phyloP scores from a whole-genome alignment of 2,113 vertebrate genomes.

The Microtus pennsylvanicus region DNA sequence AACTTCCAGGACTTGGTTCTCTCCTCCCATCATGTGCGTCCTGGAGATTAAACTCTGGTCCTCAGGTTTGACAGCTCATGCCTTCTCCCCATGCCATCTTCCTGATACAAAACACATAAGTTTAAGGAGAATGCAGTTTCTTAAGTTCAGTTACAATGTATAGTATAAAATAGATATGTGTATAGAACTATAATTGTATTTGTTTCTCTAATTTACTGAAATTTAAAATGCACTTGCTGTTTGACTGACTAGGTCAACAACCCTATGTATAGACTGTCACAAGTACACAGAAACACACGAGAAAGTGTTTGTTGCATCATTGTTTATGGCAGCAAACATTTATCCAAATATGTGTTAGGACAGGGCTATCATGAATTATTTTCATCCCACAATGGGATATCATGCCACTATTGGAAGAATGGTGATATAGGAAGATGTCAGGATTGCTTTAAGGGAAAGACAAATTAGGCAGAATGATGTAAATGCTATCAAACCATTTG shows the following conservation, averaged over 20 bases:
- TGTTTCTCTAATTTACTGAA: constrained; percentile 1
- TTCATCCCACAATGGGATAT: background rate
- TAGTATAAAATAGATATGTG: background rate
- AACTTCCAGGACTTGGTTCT: background rate
- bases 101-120: background rate
- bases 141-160: constrained; percentile 21
- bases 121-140: constrained; percentile 42
- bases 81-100: background rate
- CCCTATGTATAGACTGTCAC: background rate
- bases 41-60: background rate
- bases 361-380: background rate
- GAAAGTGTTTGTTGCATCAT: background rate
- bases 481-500: background rate
- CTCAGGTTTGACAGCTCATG: background rate
- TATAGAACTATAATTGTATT: constrained; percentile 31
- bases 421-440: background rate
- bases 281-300: background rate
- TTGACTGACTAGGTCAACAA: background rate
- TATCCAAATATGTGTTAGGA: background rate
- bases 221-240: background rate
- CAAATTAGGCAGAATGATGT: background rate
- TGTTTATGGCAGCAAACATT: background rate
- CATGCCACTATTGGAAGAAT: background rate
- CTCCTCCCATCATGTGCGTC: no score
- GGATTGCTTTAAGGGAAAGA: background rate